Base-by-base conservation (phyloP, 2,888 invertebrate genomes). In the Apodemia duryi region DNA sequence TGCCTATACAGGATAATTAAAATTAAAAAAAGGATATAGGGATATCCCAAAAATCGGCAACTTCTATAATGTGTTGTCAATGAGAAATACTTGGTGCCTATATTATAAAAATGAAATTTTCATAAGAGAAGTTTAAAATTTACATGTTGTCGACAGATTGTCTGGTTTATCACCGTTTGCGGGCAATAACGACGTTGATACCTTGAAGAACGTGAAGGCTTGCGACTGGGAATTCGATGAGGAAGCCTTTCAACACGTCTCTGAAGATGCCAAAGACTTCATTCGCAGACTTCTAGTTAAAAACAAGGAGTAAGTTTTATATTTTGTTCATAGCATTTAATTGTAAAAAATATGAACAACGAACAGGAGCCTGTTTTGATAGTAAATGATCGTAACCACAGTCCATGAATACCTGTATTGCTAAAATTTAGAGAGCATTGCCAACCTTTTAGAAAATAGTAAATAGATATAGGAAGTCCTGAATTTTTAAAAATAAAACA, bases 141-240 rank as follows among this genome's bases (percentile, higher is more conserved):
- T 46, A 21, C 10, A 28, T 11, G 21, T 61, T 21, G 52, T n/a
- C 65, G 10, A 6, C 78, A 98, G 98, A 63, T 92, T 99, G 71
- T 98, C 98, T 78, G 99, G 99, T 63, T 92, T 99, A 63, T 99
- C 99, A 65, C 99, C 99, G 74, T 99, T 99, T 88, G 98, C 99
- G 69, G 99, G 99, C 60, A 98, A 99, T 87, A 98, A 98, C 82
- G 99, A 99, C 88, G 96, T 99, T 65, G 99, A 99, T 77, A 99
- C 99, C 0, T 89, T 99, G 72, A 98, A 98, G 92, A 99, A 99
- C 84, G 99, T 99, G 13, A 98, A 98, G 86, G 97, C 97, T 10
- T 99, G 99, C 85, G 98, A 99, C 88, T 99, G 99, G 99, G 98
- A 98, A 93, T 99, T 99, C 90, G 99, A 99, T 82, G 96, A 96